phyloP scores from a whole-genome alignment of 1,140 invertebrate species.

The Nixonia krombeini region DNA sequence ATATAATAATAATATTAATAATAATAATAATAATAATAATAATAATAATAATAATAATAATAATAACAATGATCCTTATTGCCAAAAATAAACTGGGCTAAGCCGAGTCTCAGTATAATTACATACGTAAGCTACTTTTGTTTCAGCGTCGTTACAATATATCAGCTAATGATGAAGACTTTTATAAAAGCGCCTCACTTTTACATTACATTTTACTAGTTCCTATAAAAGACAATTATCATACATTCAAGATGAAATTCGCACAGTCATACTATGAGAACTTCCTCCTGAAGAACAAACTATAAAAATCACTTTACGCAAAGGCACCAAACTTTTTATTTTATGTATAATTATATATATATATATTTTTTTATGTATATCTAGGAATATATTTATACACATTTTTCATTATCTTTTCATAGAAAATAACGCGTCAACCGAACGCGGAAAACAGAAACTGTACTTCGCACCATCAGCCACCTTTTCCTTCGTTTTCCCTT shows the following conservation, averaged over 20 bases:
- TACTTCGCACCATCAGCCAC: slow-evolving; percentile 44
- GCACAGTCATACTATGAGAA: slow-evolving; percentile 33
- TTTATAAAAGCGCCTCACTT: slow-evolving; percentile 45
- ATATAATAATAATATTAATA: no score
- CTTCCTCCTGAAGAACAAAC: slow-evolving; percentile 44
- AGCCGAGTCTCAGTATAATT: slow-evolving; percentile 47
- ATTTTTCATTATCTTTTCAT: slow-evolving; percentile 46
- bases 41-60: slow-evolving; percentile 38
- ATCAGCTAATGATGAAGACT: slow-evolving; percentile 48
- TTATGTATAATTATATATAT: slow-evolving; percentile 43
- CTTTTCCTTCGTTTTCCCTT: slow-evolving; percentile 16
- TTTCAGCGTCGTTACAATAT: slow-evolving; percentile 44
- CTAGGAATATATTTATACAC: slow-evolving; percentile 49
- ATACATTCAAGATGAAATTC: slow-evolving; percentile 46
- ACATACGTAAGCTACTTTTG: slow-evolving; percentile 44
- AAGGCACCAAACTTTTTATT: slow-evolving; percentile 48
- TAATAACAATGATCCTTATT: slow-evolving; percentile 51
- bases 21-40: slow-evolving; percentile 31
- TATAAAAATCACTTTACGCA: slow-evolving; percentile 49
- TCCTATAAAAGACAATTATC: slow-evolving; percentile 47
- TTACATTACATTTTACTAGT: slow-evolving; percentile 48
- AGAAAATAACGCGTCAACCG: slow-evolving; percentile 50
- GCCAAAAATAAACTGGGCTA: slow-evolving; percentile 47
- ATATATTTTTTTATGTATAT: slow-evolving; percentile 44
- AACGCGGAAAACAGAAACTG: slow-evolving; percentile 43